Evolutionary conservation across 2,113 vertebrate species (phyloP).

Genomic region (Heterocephalus glaber): DNA sequence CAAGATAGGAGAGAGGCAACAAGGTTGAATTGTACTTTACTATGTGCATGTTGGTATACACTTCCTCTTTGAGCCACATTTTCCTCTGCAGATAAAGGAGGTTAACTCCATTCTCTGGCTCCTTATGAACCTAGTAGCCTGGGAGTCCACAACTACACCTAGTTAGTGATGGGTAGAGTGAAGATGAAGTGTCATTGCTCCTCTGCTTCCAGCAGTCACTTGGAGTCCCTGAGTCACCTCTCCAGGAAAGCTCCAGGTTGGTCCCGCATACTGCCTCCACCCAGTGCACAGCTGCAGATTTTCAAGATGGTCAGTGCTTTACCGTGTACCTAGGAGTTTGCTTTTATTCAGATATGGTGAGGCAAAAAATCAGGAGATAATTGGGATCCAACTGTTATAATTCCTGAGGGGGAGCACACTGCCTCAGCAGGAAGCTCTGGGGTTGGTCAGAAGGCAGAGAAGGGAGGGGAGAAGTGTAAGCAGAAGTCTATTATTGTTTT

Average conservation of each 20-base stretch:
- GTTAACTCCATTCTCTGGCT: neutral
- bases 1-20: neutral
- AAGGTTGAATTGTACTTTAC: neutral
- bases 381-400: rapidly evolving
- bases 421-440: neutral
- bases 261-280: neutral
- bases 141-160: neutral
- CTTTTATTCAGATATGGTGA: neutral
- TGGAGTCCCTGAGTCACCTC: neutral
- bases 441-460: neutral
- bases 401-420: neutral
- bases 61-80: neutral
- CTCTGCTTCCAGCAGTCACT: neutral
- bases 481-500: neutral
- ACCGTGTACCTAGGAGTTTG: neutral
- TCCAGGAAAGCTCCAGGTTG: neutral
- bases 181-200: neutral
- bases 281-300: neutral
- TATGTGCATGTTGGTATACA: rapidly evolving
- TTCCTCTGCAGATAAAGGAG: neutral
- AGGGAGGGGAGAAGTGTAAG: neutral
- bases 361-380: neutral
- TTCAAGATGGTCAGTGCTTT: neutral
- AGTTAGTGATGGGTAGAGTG: neutral
- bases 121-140: neutral